A percentile compares a stretch with the other conserved stretches of the same genome.
Evolutionary conservation across 2,113 vertebrate species (phyloP).

Genomic region (rat (Rattus norvegicus)): GRCr8 NC_086020.1:24244001-24244500

Average conservation of each 20-base stretch:
- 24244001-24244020: slow-evolving; percentile 28
- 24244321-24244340: background rate
- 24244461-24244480: too few relatives aligned
- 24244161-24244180: background rate
- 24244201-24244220: background rate
- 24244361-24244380: background rate
- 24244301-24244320: slow-evolving; percentile 17
- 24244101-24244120: background rate
- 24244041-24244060: slow-evolving; percentile 54
- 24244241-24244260: slow-evolving; percentile 8
- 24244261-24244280: background rate
- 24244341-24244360: background rate
- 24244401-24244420: background rate
- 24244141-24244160: background rate
- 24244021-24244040: background rate
- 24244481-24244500: too few relatives aligned
- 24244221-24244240: background rate
- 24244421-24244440: too few relatives aligned
- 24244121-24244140: background rate
- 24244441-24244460: too few relatives aligned
- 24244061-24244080: background rate
- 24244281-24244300: background rate
- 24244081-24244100: background rate
- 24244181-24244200: slow-evolving; percentile 8
- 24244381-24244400: slow-evolving; percentile 49